Base-by-base conservation (phyloP, 2,797 vertebrate species). In the Pseudotriccus pelzelni region DNA sequence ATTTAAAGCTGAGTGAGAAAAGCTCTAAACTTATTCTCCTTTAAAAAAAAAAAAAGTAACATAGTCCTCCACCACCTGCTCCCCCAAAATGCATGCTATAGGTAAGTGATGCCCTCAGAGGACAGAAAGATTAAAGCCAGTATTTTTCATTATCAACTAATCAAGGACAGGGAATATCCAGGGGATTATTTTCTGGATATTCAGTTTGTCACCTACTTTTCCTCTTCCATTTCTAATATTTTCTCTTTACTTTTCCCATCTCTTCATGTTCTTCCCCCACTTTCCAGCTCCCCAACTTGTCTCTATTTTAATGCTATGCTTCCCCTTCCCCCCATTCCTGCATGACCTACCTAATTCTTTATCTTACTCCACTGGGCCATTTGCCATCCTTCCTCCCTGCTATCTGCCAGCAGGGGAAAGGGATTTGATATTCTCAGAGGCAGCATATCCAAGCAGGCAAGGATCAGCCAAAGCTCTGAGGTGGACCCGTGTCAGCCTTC, bases 41-140 rank as follows among this genome's bases (percentile, higher is more conserved):
- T 78, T 55, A 72, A 64, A 74, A 37, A 13, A 60, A 73, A 37
- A 13, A 56, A 62, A 5, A 32, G 5, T 3, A 60, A 39, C 0
- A 2, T 5, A 59, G 47, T 44, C 25, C 34, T 79, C 12, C 32
- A 76, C 2, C 47, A 41, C 1, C 15, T 24, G 18, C 21, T 78
- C 73, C 21, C 24, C 44, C 1, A 1, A 27, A 20, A 49, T 1
- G 1, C 23, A n/a, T 7, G 14, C 23, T 50, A 24, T 2, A 63
- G 67, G 14, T 39, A 66, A 79, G 17, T 11, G 27, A 53, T 39
- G 25, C 16, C 34, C 14, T 62, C 59, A 74, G 55, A 92, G 17
- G 25, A 66, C 18, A 73, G 27, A 43, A 55, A 67, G 24, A 79
- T 55, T 77, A 79, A 62, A 58, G 67, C 43, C 15, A 55, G 3